These are phyloP conservation scores for Gavia stellata DNA, from an alignment of 2,113 vertebrate species.

Conservation along the genomic window DNA sequence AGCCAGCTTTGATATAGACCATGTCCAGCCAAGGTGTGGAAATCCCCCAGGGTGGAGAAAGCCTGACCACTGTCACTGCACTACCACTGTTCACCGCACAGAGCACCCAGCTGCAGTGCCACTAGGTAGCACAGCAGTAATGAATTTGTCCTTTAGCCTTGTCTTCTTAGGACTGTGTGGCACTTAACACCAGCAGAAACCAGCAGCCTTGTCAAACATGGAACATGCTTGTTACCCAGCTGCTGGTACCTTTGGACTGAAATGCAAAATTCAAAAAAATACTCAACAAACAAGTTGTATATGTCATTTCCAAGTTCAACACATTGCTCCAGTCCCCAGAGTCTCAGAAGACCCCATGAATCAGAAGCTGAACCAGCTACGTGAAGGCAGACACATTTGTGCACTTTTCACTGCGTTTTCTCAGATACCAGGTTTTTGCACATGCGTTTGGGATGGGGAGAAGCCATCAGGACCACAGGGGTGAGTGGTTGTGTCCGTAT, in stretches of 20 bases:
- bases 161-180: no score
- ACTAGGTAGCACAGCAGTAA: background rate
- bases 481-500: fast-evolving
- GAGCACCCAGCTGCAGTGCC: fast-evolving
- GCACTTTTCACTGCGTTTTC: background rate
- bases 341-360: background rate
- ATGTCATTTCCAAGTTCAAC: background rate
- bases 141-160: background rate
- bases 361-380: background rate
- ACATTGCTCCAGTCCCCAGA: background rate
- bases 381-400: fast-evolving
- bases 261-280: background rate
- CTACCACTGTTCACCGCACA: fast-evolving
- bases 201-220: background rate
- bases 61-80: background rate
- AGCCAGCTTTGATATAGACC: background rate
- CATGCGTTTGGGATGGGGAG: fast-evolving
- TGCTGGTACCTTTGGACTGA: background rate
- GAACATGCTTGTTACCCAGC: background rate
- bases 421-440: background rate
- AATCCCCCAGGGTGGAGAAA: background rate
- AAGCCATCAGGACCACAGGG: fast-evolving
- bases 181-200: background rate
- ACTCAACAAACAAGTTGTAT: background rate
- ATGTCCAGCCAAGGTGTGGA: background rate